Evolutionary conservation across 1,140 invertebrate species (phyloP).

Genomic region (Holcopasites calliopsidis): DNA sequence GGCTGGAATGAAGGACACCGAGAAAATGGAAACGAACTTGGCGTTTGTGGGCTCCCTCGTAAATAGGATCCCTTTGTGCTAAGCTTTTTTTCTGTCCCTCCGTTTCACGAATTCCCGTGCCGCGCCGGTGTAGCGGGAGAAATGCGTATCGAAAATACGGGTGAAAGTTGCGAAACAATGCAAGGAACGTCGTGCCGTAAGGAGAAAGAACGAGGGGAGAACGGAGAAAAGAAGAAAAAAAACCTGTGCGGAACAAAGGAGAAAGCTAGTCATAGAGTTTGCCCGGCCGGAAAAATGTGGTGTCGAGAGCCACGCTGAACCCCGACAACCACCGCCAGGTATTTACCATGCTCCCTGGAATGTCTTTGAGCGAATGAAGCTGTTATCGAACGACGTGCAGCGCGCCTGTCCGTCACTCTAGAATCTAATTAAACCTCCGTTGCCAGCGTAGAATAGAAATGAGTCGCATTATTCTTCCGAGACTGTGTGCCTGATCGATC

Average conservation of each 20-base stretch:
- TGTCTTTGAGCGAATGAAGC: slow-evolving; percentile 44
- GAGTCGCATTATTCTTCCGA: background rate
- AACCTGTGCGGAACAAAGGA: slow-evolving; percentile 45
- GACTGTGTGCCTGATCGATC: background rate
- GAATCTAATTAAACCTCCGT: slow-evolving; percentile 19
- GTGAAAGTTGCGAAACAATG: slow-evolving; percentile 76
- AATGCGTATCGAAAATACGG: slow-evolving; percentile 48
- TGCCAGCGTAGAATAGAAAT: background rate
- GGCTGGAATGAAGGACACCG: background rate
- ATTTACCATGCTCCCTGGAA: slow-evolving; percentile 31
- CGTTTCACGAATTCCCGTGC: slow-evolving; percentile 61
- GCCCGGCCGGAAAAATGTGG: slow-evolving; percentile 13
- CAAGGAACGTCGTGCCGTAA: slow-evolving; percentile 47
- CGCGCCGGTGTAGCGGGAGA: slow-evolving; percentile 24
- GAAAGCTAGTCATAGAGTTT: slow-evolving; percentile 46
- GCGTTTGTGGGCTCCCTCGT: slow-evolving; percentile 53
- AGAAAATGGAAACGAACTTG: slow-evolving; percentile 11
- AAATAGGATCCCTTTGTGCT: slow-evolving; percentile 66
- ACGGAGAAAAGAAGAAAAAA: slow-evolving; percentile 39
- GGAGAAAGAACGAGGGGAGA: slow-evolving; percentile 36
- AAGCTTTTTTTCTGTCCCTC: slow-evolving; percentile 64
- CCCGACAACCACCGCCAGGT: slow-evolving; percentile 25
- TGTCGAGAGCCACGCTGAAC: slow-evolving; percentile 29
- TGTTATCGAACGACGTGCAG: slow-evolving; percentile 30
- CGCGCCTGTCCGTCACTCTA: background rate